Evolutionary conservation across 2,113 vertebrate species (phyloP).

Genomic region (Embiotoca jacksoni): DNA sequence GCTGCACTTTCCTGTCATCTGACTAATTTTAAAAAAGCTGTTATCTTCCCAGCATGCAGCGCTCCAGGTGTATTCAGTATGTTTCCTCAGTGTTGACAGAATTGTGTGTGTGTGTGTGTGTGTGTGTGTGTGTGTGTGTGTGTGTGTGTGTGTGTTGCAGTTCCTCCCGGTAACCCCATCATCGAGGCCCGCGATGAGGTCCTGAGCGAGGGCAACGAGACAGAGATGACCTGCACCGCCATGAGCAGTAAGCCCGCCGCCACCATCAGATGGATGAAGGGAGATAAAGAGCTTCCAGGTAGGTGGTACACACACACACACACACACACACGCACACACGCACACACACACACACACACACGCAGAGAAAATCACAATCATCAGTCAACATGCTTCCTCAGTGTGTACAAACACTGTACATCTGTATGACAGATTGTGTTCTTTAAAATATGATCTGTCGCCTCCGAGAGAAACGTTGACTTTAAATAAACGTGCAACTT

Average conservation of each 20-base stretch:
- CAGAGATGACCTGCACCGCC: slow-evolving; percentile 96
- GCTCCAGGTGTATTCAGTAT: neutral
- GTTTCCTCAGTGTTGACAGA: slow-evolving; percentile 40
- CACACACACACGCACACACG: neutral
- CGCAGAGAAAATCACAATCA: slow-evolving; percentile 21
- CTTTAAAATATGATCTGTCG: neutral
- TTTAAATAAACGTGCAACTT: no score
- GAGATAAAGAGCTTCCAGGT: slow-evolving; percentile 94
- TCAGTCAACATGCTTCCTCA: slow-evolving; percentile 2
- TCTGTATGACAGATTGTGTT: neutral
- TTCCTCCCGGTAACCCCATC: slow-evolving; percentile 95
- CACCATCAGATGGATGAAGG: slow-evolving; percentile 96
- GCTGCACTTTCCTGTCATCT: no score
- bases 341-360: no score
- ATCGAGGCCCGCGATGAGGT: slow-evolving; percentile 95
- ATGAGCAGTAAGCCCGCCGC: slow-evolving; percentile 97
- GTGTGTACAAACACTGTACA: neutral
- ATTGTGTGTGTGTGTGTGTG: no score
- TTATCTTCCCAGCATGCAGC: neutral
- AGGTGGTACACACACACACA: slow-evolving; percentile 8
- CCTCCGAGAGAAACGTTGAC: neutral
- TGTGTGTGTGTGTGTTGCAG: slow-evolving; percentile 80
- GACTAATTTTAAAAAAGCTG: neutral
- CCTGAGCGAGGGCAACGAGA: slow-evolving; percentile 93
- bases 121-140: no score